Conservation (phyloP, 2,888 invertebrate genomes). For the Caenorhabditis sp. region DNA sequence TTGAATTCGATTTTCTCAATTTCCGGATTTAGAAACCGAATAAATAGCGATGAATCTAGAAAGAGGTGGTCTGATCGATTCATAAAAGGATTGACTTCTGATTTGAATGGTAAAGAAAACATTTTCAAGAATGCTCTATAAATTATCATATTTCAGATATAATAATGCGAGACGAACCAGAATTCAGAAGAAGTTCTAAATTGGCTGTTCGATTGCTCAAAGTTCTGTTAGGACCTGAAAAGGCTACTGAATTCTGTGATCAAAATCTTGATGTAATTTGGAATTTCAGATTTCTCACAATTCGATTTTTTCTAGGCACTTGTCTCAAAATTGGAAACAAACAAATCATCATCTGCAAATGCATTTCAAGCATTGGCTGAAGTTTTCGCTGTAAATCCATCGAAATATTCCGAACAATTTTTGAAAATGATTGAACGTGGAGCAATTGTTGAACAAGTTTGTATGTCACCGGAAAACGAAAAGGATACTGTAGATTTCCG, state of each 20-base stretch:
- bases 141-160: conserved; percentile 12
- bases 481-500: conserved; percentile 23
- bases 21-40: conserved; percentile 3
- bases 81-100: background rate
- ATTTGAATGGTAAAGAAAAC: conserved; percentile 16
- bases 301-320: background rate
- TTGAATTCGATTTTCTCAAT: conserved; percentile 18
- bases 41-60: conserved; percentile 5
- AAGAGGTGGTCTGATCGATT: conserved; percentile 18
- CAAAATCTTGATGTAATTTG: background rate
- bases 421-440: conserved; percentile 12
- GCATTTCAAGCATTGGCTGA: conserved; percentile 29
- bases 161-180: conserved; percentile 12
- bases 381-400: conserved; percentile 9
- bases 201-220: conserved; percentile 17
- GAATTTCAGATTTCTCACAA: too few species aligned
- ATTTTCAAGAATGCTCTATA: background rate
- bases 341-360: conserved; percentile 17
- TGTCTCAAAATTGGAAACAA: background rate
- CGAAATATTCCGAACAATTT: conserved; percentile 11
- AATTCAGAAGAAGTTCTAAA: conserved; percentile 18
- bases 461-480: conserved; percentile 3
- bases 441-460: conserved; percentile 9
- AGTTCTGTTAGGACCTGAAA: conserved; percentile 13
- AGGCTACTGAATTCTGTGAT: conserved; percentile 2